These are phyloP conservation scores for Eupeodes corollae DNA, from an alignment of 1,140 invertebrate genomes.

Conservation along the genomic window DNA sequence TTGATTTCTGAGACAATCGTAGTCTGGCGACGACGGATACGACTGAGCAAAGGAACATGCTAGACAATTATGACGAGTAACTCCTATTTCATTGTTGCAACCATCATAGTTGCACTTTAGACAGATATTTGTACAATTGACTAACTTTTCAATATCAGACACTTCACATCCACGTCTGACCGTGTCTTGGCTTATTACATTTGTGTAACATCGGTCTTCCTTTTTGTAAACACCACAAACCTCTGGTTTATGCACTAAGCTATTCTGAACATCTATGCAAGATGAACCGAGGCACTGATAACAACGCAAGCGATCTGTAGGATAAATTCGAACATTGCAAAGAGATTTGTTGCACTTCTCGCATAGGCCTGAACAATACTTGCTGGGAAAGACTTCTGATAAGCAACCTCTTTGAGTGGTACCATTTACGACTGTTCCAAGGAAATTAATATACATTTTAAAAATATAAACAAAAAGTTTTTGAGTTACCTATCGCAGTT, in stretches of 20 bases:
- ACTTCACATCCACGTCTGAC: conserved; percentile 24
- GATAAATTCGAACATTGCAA: conserved; percentile 26
- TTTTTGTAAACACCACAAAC: conserved; percentile 22
- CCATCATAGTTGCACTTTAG: conserved; percentile 31
- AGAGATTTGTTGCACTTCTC: conserved; percentile 22
- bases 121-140: conserved; percentile 21
- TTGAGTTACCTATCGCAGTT: conserved; percentile 13
- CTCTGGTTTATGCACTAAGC: conserved; percentile 11
- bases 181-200: conserved; percentile 18
- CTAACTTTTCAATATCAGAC: conserved; percentile 6
- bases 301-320: conserved; percentile 19
- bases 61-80: conserved; percentile 18
- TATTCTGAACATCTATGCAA: conserved; percentile 20
- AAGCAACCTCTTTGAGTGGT: conserved; percentile 24
- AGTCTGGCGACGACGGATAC: conserved; percentile 11
- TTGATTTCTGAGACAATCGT: conserved; percentile 17
- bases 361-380: conserved; percentile 23
- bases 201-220: conserved; percentile 27
- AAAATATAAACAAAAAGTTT: not conserved
- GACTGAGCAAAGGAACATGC: conserved; percentile 11
- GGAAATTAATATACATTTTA: not conserved
- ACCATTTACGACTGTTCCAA: conserved; percentile 5
- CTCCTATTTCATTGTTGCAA: conserved; percentile 21
- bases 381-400: conserved; percentile 17
- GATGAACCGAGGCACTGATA: conserved; percentile 24